phyloP scores from a whole-genome alignment of 1,140 invertebrate genomes.

The Macrobrachium rosenbergii region DNA sequence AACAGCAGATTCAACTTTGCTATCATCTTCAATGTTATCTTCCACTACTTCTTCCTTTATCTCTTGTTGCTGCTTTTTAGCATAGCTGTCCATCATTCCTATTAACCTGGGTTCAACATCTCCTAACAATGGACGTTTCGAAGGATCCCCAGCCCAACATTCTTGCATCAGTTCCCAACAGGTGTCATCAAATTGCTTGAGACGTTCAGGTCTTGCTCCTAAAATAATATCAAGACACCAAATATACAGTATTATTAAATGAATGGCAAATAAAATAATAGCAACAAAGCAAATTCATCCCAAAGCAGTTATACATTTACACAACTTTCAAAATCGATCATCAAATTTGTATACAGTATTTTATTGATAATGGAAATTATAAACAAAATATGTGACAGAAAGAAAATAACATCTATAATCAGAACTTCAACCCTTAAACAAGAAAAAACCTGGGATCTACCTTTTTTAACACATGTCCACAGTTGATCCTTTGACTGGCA shows the following conservation, averaged over 20 bases:
- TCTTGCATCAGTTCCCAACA: constrained; percentile 90
- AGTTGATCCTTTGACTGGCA: constrained; percentile 91
- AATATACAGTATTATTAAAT: neutral
- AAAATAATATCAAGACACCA: constrained; percentile 21
- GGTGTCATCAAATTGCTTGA: constrained; percentile 81
- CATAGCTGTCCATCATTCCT: constrained; percentile 79
- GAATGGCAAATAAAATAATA: neutral
- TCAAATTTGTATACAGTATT: too few relatives aligned
- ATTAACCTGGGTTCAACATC: constrained; percentile 81
- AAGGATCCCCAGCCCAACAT: constrained; percentile 86
- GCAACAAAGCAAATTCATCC: neutral
- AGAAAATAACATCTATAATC: too few relatives aligned
- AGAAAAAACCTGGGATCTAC: constrained; percentile 71
- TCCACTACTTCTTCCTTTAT: constrained; percentile 2
- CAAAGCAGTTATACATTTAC: too few relatives aligned
- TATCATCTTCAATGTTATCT: constrained; percentile 35
- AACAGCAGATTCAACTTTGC: constrained; percentile 55
- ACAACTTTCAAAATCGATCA: too few relatives aligned
- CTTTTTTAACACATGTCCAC: constrained; percentile 87
- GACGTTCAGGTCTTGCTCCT: constrained; percentile 81
- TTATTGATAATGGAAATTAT: too few relatives aligned
- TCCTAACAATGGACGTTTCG: constrained; percentile 82
- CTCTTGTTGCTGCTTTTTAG: constrained; percentile 32
- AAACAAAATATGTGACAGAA: too few relatives aligned
- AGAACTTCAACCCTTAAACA: too few relatives aligned